These are phyloP conservation scores for Thysanoteuthis rhombus DNA, from an alignment of 2,888 invertebrate genomes.

Conservation along the genomic window DNA sequence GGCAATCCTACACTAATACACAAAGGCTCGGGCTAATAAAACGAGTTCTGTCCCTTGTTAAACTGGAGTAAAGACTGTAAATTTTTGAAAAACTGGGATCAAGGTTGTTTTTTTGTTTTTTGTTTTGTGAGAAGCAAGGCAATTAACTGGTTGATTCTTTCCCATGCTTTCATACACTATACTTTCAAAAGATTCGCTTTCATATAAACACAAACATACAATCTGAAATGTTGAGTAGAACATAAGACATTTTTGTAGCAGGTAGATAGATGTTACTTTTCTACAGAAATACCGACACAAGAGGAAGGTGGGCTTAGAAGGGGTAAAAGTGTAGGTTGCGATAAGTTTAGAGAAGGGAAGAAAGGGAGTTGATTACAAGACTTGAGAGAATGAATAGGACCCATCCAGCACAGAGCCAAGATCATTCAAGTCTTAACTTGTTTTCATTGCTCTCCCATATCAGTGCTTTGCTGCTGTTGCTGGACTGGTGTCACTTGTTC, in stretches of 20 bases:
- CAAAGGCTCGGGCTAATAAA: too few species aligned
- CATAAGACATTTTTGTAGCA: too few species aligned
- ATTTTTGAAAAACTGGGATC: not conserved
- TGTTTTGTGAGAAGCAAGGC: not conserved
- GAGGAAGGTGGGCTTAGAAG: not conserved
- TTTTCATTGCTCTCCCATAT: slow-evolving; percentile 13
- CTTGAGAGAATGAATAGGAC: not conserved
- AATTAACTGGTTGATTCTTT: not conserved
- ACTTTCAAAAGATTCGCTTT: not conserved
- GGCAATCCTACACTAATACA: too few species aligned
- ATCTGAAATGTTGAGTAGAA: not conserved
- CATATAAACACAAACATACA: not conserved
- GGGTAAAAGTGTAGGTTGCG: not conserved
- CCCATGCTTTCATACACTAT: too few species aligned
- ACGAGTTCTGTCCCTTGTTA: not conserved
- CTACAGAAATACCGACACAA: not conserved
- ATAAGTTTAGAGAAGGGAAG: not conserved
- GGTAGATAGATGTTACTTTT: not conserved
- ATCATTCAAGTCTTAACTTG: not conserved
- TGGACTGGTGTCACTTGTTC: slow-evolving; percentile 40
- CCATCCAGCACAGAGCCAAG: not conserved
- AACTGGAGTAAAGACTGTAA: not conserved
- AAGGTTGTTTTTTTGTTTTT: not conserved
- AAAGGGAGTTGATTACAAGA: not conserved
- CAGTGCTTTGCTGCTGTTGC: slow-evolving; percentile 36